Percentiles rank a stretch among this genome's conserved stretches.
These are phyloP conservation scores for Phalacrocorax pelagicus DNA, from an alignment of 2,113 vertebrate species.

Conservation along the genomic window DNA sequence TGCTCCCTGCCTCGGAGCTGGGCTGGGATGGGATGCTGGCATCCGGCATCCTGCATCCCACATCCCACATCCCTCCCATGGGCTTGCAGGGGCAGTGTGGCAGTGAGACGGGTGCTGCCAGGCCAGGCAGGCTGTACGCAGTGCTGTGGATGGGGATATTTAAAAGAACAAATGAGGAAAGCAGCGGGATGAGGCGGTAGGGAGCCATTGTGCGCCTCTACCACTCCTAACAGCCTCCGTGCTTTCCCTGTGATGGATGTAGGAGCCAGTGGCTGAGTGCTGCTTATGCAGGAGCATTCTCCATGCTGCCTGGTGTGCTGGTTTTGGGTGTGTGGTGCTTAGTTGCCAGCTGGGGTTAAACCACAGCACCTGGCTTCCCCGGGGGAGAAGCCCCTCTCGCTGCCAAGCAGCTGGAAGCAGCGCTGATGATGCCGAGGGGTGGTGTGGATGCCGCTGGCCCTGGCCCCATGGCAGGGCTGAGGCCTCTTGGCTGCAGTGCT, in stretches of 20 bases:
- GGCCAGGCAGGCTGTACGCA: neutral
- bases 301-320: rapidly evolving
- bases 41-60: neutral
- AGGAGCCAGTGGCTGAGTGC: neutral
- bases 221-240: rapidly evolving
- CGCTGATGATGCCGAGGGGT: rapidly evolving
- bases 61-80: neutral
- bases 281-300: neutral
- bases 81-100: neutral
- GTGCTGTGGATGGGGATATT: rapidly evolving
- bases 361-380: rapidly evolving
- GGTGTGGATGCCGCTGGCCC: neutral
- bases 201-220: neutral
- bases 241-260: neutral
- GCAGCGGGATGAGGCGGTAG: neutral
- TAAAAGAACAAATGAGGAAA: neutral
- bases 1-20: rapidly evolving
- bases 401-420: neutral
- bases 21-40: neutral
- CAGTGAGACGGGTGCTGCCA: neutral
- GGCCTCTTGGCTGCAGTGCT: neutral
- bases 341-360: too few species aligned
- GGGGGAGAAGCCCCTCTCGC: neutral
- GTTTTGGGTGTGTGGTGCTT: too few species aligned
- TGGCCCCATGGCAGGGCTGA: neutral